Percentiles rank a stretch among this genome's conserved stretches.
phyloP scores from a whole-genome alignment of 1,140 invertebrate species.

The Arion vulgaris region DNA sequence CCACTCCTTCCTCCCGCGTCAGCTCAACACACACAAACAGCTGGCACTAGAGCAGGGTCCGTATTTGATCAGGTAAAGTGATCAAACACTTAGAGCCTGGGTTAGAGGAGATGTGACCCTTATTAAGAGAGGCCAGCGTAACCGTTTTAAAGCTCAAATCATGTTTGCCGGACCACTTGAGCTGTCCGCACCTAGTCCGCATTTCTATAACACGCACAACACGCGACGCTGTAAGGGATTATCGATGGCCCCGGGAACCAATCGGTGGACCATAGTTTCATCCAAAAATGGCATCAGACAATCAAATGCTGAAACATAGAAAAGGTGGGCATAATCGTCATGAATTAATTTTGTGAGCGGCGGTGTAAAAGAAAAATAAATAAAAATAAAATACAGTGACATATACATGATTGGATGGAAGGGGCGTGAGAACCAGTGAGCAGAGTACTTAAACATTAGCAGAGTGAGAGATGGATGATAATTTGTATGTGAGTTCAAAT shows the following conservation, averaged over 20 bases:
- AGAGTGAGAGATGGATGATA: not conserved
- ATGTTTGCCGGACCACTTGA: not conserved
- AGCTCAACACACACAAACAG: not conserved
- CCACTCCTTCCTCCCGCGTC: not conserved
- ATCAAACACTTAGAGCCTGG: constrained; percentile 3
- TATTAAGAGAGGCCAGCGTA: not conserved
- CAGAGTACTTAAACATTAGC: not conserved
- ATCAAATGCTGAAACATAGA: not conserved
- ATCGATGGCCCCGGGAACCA: not conserved
- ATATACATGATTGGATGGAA: too few species aligned
- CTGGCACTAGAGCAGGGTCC: not conserved
- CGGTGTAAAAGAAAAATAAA: too few species aligned
- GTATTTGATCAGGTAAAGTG: not conserved
- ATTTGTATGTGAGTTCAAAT: too few species aligned
- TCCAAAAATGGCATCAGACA: not conserved
- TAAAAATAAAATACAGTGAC: too few species aligned
- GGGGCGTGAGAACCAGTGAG: too few species aligned
- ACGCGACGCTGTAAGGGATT: not conserved
- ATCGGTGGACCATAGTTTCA: not conserved
- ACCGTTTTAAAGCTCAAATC: not conserved
- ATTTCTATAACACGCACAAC: not conserved
- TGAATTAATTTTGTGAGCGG: too few species aligned
- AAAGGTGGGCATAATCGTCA: not conserved
- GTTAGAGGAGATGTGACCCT: not conserved
- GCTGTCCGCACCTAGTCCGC: not conserved